Evolutionary conservation across 1,140 invertebrate genomes (phyloP), one percentile per base, ranked within the genome.

Genomic region (Drosophila navojoa): DNA sequence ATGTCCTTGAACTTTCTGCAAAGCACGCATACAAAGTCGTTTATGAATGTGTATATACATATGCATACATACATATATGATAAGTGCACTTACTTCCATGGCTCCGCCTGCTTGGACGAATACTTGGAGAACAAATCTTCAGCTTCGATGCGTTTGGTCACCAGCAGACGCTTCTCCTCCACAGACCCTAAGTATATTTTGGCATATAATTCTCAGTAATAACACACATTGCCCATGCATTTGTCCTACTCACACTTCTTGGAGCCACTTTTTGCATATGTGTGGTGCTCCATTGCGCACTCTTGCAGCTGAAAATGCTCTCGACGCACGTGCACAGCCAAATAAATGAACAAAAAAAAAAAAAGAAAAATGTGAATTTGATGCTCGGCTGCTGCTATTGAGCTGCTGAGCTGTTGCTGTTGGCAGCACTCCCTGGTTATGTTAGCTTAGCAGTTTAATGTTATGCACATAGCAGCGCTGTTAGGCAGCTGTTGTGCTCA

Each of bases 231-330:
- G 4, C 10, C 9, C 45, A 40, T 45, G 52, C 32, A n/a, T 38
- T 29, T n/a, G 32, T 11, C 5, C 47, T 52, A 61, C 86, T 69
- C 82, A 91, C 90, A 91, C 49, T 81, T 91, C 40, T 90, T 91
- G 19, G 76, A 78, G 15, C 76, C 84, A 52, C 77, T 64, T 53
- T 91, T 91, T 1, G 90, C 90, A 70, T 91, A 91, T 11, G 87
- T 90, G 58, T 91, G 90, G 29, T 91, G 74, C 25, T 91, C 90
- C 90, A 91, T 72, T 45, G 54, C 27, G 60, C 54, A 49, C 57
- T 66, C 16, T 40, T 42, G 52, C 44, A n/a, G 29, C 11, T 74
- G n/a, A 60, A 72, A 68, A 60, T 50, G 35, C 15, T 54, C 19
- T 58, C 58, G 62, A 71, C 54, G 59, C 72, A 75, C 72, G 66